Evolutionary conservation across 1,140 invertebrate genomes (phyloP).

Genomic region (Drosophila malerkotliana): DNA sequence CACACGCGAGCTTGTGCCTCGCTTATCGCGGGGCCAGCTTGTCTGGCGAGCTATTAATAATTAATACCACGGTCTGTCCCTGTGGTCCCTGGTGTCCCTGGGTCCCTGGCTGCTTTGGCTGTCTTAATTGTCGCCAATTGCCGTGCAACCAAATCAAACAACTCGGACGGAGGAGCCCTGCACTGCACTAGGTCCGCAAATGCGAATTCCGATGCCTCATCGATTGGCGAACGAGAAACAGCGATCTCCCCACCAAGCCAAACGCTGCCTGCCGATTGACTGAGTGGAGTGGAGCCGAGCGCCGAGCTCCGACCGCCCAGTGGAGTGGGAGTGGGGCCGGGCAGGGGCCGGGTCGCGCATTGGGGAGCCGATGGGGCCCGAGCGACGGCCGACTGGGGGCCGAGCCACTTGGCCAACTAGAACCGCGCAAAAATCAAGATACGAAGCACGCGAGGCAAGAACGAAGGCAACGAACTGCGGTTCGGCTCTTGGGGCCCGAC

Average conservation of each 20-base stretch:
- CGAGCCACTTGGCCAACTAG: constrained; percentile 70
- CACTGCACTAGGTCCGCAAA: constrained; percentile 41
- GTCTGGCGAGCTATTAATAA: constrained; percentile 35
- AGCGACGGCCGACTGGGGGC: constrained; percentile 11
- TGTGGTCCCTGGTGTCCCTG: not conserved
- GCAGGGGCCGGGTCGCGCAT: constrained; percentile 6
- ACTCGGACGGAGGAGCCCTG: constrained; percentile 13
- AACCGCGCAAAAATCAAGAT: constrained; percentile 68
- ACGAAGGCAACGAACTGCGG: constrained; percentile 69
- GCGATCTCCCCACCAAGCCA: constrained; percentile 40
- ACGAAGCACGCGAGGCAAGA: constrained; percentile 51
- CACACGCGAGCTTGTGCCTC: constrained; percentile 11
- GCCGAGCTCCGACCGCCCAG: constrained; percentile 5
- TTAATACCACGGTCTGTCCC: constrained; percentile 18
- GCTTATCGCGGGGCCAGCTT: constrained; percentile 35
- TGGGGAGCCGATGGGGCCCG: constrained; percentile 45
- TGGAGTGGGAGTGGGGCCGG: constrained; percentile 23
- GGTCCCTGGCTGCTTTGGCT: not conserved
- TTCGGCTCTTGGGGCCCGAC: constrained; percentile 45
- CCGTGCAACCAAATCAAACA: constrained; percentile 34
- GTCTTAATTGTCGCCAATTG: constrained; percentile 44
- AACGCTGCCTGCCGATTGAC: constrained; percentile 47
- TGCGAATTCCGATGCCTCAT: constrained; percentile 43
- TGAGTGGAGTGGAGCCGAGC: constrained; percentile 24
- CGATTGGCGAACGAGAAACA: constrained; percentile 38